Evolutionary conservation across 1,140 invertebrate species (phyloP).

Genomic region (Saxidomus purpurata): DNA sequence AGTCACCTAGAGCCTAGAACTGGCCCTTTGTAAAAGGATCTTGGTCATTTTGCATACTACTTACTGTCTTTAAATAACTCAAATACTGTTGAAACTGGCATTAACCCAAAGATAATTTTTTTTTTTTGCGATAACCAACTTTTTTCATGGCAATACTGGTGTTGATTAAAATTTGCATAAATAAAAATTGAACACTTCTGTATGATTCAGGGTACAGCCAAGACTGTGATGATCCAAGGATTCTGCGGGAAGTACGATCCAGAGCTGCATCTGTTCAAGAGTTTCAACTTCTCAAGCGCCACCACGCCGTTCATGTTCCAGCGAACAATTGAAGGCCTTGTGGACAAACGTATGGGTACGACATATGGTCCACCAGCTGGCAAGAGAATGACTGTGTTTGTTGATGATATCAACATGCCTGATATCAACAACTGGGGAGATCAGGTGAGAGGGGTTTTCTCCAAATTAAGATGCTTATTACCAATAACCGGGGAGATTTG

Average conservation of each 20-base stretch:
- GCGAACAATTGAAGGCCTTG: conserved; percentile 98
- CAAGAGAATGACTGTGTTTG: conserved; percentile 97
- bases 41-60: no score
- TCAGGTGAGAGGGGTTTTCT: conserved; percentile 88
- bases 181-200: no score
- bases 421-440: conserved; percentile 98
- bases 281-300: conserved; percentile 98
- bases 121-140: no score
- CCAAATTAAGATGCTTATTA: no score
- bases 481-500: no score
- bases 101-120: no score
- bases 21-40: no score
- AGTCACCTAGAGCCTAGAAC: no score
- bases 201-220: conserved; percentile 92
- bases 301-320: conserved; percentile 98
- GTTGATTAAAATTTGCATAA: no score
- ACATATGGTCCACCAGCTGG: conserved; percentile 97
- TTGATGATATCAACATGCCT: conserved; percentile 98
- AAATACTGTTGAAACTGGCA: no score
- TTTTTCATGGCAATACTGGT: no score
- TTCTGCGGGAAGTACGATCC: conserved; percentile 97
- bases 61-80: no score
- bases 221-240: conserved; percentile 98
- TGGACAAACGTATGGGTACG: conserved; percentile 98
- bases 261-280: conserved; percentile 94